phyloP scores from a whole-genome alignment of 2,797 vertebrate species.

The Centropyge bicolor region DNA sequence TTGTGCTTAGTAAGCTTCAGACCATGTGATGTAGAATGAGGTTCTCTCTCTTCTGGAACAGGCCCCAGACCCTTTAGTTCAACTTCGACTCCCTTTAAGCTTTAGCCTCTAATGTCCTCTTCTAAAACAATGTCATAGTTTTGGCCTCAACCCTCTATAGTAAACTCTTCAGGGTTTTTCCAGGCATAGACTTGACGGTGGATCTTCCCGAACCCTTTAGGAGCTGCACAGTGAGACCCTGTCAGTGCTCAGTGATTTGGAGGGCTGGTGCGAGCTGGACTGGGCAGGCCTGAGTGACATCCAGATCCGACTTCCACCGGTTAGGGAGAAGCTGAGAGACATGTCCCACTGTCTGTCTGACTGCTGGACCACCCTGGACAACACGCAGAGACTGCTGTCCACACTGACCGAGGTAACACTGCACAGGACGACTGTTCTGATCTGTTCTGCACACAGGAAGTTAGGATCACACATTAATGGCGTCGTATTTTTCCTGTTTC shows the following conservation, averaged over 20 bases:
- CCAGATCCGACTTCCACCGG: conserved; percentile 79
- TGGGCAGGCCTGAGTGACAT: conserved; percentile 80
- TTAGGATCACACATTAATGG: neutral
- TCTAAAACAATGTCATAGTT: conserved; percentile 5
- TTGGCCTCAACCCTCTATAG: conserved; percentile 4
- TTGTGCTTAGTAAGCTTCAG: too few relatives aligned
- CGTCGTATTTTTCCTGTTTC: neutral
- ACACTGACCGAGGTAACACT: conserved; percentile 83
- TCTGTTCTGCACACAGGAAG: neutral
- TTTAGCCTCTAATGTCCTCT: neutral
- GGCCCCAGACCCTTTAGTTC: too few relatives aligned
- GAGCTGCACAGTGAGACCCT: conserved; percentile 85
- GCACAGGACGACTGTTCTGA: neutral
- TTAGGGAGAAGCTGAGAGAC: conserved; percentile 85
- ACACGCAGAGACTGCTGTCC: conserved; percentile 86
- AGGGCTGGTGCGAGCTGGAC: conserved; percentile 85
- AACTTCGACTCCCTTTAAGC: too few relatives aligned
- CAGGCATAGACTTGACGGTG: conserved; percentile 11
- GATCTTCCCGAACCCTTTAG: conserved; percentile 60
- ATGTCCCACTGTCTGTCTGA: conserved; percentile 87
- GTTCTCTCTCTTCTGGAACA: too few relatives aligned
- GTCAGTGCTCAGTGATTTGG: conserved; percentile 79
- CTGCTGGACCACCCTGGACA: conserved; percentile 87
- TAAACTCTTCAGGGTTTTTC: conserved; percentile 18
- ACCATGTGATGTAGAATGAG: too few relatives aligned